Conservation (phyloP, 2,113 vertebrate genomes). For the Petrocephalus microphthalmus region DNA sequence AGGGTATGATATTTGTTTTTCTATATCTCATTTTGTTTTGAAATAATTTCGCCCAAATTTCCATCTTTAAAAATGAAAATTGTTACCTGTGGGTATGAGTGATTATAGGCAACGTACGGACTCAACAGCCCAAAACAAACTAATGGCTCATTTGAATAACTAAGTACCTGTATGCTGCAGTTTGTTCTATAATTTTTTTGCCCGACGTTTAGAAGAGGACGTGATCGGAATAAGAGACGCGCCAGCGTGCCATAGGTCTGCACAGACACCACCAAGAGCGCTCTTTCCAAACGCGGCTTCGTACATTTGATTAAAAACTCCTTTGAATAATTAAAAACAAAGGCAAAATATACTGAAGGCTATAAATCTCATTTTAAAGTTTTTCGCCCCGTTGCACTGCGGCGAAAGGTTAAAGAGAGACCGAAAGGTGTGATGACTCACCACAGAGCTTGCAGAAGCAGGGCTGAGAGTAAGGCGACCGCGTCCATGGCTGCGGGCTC, state of each 20-base stretch:
- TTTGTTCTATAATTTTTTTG: not conserved
- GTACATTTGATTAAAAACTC: not conserved
- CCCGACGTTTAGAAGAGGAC: not conserved
- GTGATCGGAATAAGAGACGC: not conserved
- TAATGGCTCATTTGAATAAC: not conserved
- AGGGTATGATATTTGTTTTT: not conserved
- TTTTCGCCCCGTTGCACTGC: not conserved
- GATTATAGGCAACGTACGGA: not conserved
- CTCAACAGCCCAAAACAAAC: not conserved
- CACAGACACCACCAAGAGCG: not conserved
- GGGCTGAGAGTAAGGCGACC: not conserved
- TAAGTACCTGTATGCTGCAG: not conserved
- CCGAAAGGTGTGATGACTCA: not conserved
- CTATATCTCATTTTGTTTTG: not conserved
- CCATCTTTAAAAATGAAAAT: not conserved
- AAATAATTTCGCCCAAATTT: not conserved
- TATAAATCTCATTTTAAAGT: not conserved
- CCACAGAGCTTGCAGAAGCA: not conserved
- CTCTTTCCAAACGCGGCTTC: not conserved
- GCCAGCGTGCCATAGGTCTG: not conserved
- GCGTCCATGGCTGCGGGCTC: not conserved
- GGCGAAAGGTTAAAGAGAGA: not conserved
- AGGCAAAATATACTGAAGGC: constrained; percentile 6
- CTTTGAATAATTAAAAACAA: constrained; percentile 3
- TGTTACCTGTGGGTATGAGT: not conserved